Evolutionary conservation across 2,888 invertebrate genomes (phyloP).

Genomic region (Thymelicus acteon): DNA sequence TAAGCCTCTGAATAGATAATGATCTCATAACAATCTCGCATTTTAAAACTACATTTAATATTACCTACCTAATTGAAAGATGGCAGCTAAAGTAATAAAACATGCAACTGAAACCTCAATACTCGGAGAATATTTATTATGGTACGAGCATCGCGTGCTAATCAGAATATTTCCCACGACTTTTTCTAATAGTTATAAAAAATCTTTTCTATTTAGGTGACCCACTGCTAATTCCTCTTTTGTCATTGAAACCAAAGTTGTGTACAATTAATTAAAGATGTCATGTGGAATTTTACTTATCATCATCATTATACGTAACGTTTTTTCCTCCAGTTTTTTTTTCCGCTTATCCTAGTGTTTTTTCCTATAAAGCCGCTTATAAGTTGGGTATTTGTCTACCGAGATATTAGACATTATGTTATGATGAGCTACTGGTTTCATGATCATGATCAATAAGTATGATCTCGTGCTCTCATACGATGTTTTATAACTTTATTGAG

Average conservation of each 20-base stretch:
- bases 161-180: slow-evolving; percentile 36
- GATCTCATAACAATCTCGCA: slow-evolving; percentile 11
- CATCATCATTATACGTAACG: too few species aligned
- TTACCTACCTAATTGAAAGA: not conserved
- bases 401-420: too few species aligned
- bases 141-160: slow-evolving; percentile 22
- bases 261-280: not conserved
- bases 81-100: slow-evolving; percentile 3
- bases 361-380: too few species aligned
- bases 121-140: not conserved
- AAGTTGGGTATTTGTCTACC: too few species aligned
- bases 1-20: too few species aligned
- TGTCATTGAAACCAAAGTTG: not conserved
- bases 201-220: slow-evolving; percentile 28
- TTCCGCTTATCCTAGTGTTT: too few species aligned
- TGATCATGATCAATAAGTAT: too few species aligned
- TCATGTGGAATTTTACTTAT: not conserved
- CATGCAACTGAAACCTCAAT: slow-evolving; percentile 17
- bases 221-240: slow-evolving; percentile 17
- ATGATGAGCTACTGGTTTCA: too few species aligned
- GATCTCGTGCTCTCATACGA: too few species aligned
- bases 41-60: not conserved
- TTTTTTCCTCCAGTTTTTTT: too few species aligned
- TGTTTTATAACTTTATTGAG: too few species aligned
- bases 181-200: slow-evolving; percentile 18